These are phyloP conservation scores for Malacoraja senta DNA, from an alignment of 2,797 vertebrate genomes.

Conservation along the genomic window DNA sequence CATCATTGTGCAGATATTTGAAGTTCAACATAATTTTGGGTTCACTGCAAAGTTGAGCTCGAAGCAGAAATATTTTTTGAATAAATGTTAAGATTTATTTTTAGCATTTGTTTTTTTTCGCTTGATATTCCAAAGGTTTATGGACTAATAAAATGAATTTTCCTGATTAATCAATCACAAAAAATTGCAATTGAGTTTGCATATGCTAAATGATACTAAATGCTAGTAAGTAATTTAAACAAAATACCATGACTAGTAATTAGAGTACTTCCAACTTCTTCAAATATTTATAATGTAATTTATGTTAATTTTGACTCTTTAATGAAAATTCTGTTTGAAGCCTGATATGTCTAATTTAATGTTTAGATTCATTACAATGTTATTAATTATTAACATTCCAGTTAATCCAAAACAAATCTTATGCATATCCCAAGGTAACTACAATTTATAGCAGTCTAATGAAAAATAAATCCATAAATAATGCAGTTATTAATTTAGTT, in stretches of 20 bases:
- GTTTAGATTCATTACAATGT: constrained; percentile 36
- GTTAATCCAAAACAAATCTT: constrained; percentile 34
- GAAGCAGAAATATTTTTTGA: background rate
- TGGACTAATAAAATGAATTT: background rate
- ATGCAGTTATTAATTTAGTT: constrained; percentile 36
- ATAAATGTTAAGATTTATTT: too few relatives aligned
- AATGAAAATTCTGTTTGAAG: background rate
- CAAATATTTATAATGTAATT: constrained; percentile 36
- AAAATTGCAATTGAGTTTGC: background rate
- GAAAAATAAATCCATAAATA: constrained; percentile 31
- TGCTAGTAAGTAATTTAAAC: constrained; percentile 7
- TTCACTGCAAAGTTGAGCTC: background rate
- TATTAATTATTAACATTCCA: constrained; percentile 35
- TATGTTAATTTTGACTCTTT: constrained; percentile 24
- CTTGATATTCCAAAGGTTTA: background rate
- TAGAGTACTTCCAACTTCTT: constrained; percentile 14
- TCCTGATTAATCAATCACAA: constrained; percentile 4
- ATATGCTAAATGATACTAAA: background rate
- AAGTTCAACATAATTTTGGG: background rate
- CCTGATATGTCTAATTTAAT: constrained; percentile 25
- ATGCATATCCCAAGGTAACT: constrained; percentile 11
- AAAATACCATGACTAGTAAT: constrained; percentile 23
- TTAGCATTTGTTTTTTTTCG: background rate
- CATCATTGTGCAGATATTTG: background rate
- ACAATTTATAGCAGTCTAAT: constrained; percentile 31